These are phyloP conservation scores for Rhagophthalmus giganteus DNA, from an alignment of 2,888 invertebrate genomes.

Conservation along the genomic window DNA sequence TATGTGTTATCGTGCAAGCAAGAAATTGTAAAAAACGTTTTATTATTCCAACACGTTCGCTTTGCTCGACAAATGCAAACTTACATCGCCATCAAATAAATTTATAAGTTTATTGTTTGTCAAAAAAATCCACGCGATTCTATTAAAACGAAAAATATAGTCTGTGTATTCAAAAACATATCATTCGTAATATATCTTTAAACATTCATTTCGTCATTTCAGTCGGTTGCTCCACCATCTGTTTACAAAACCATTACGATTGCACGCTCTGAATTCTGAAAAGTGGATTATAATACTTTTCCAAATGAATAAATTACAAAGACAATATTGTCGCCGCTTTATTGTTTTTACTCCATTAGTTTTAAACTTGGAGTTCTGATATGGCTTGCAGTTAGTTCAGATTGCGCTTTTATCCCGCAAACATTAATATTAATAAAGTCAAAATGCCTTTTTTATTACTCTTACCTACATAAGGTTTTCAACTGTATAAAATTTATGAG, in stretches of 20 bases:
- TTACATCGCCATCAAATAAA: too few species aligned
- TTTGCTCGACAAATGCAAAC: too few species aligned
- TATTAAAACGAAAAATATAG: too few species aligned
- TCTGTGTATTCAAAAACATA: too few species aligned
- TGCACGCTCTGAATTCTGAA: conserved; percentile 16
- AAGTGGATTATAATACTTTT: conserved; percentile 23
- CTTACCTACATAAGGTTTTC: conserved; percentile 41
- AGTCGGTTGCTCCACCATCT: conserved; percentile 8
- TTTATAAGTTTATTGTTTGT: too few species aligned
- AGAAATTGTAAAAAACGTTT: too few species aligned
- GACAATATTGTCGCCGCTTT: conserved; percentile 21
- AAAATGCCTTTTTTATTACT: conserved; percentile 43
- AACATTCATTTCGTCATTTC: conserved; percentile 18
- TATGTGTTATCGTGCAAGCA: too few species aligned
- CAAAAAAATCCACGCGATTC: too few species aligned
- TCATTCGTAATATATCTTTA: conserved; percentile 8
- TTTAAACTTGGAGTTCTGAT: conserved; percentile 9
- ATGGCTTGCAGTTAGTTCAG: conserved; percentile 25
- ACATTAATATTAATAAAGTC: conserved; percentile 47
- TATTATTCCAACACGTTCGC: too few species aligned
- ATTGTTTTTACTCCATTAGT: conserved; percentile 36
- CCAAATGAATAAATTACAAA: conserved; percentile 24
- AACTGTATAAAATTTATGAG: conserved; percentile 39
- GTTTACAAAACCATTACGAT: conserved; percentile 27
- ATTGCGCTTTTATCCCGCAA: conserved; percentile 41